Evolutionary conservation across 2,888 invertebrate genomes (phyloP), one percentile per base, ranked within the genome.

Genomic region (Euzetes globulus): DNA sequence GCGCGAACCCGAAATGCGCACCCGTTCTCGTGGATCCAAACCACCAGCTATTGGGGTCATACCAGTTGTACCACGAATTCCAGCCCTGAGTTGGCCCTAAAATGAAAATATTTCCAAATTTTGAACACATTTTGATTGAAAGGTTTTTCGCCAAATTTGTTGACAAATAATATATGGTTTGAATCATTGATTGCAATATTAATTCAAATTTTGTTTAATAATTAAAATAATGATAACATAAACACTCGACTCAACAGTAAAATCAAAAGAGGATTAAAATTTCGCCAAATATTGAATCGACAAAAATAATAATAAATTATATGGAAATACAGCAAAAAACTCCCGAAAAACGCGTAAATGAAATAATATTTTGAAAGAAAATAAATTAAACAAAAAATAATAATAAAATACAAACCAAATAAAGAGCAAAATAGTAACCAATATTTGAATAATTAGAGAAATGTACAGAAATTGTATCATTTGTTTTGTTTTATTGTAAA

Each of bases 31-130:
- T 22, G 11, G 70, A 70, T 2, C 70, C 45, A 27, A 70, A 70
- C 70, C 70, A 73, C 73, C 73, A 58, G 58, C 60, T 58, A 25
- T 65, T 60, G 19, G 73, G 73, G 41, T 73, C 73, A 47, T 73
- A 73, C 73, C 73, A 73, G 63, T 73, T 73, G 73, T 73, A 73
- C 73, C 73, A 73, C 45, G 70, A 70, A 25, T 70, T 70, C 70
- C 70, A 70, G 13, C 27, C 70, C 70, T 70, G 70, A 47, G 70
- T 41, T 25, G 68, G 17, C 37, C 68, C 68, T 68, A 45, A 19
- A 68, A 68, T 68, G 27, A 68, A 68, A 60, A 15, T 22, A 60
- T 60, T 29, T 15, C 33, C 60, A 60, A 33, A 33, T 33, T 27
- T 60, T 60, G 55, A 19, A 55, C 55, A 27, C 60, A 60, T 29